phyloP scores from a whole-genome alignment of 2,888 invertebrate species.

The Imbricaverruca yamaguchii region DNA sequence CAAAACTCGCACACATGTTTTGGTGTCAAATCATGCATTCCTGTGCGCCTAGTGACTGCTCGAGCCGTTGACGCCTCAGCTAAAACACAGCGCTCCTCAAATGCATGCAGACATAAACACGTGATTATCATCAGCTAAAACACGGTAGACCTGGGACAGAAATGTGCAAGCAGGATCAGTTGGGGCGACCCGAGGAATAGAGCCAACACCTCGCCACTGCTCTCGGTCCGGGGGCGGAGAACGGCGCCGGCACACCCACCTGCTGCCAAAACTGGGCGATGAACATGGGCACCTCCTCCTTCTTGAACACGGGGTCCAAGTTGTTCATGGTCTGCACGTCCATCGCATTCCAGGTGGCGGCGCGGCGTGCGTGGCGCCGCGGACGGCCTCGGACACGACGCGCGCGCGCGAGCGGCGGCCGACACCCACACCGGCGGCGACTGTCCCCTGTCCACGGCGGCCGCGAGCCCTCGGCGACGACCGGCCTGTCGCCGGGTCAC shows the following conservation, averaged over 20 bases:
- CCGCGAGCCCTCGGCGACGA: background rate
- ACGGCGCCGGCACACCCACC: background rate
- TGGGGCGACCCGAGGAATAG: too few relatives aligned
- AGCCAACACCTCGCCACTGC: too few relatives aligned
- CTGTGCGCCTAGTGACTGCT: too few relatives aligned
- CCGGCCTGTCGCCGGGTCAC: background rate
- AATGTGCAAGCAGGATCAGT: too few relatives aligned
- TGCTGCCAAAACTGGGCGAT: conserved; percentile 22
- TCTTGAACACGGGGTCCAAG: conserved; percentile 16
- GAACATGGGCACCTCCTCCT: conserved; percentile 20
- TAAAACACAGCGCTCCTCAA: too few relatives aligned
- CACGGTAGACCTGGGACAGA: too few relatives aligned
- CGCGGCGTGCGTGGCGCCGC: background rate
- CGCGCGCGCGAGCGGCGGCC: background rate
- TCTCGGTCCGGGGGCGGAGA: too few relatives aligned
- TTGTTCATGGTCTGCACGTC: conserved; percentile 9
- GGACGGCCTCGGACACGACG: background rate
- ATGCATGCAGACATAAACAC: too few relatives aligned
- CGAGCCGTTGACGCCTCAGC: too few relatives aligned
- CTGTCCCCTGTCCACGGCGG: background rate
- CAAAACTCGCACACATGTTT: too few relatives aligned
- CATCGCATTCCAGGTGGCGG: background rate
- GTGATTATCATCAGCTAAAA: too few relatives aligned
- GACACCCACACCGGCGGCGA: background rate
- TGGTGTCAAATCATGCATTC: too few relatives aligned